These are phyloP conservation scores for Sebastes minor DNA, from an alignment of 2,797 vertebrate species.

Conservation along the genomic window DNA sequence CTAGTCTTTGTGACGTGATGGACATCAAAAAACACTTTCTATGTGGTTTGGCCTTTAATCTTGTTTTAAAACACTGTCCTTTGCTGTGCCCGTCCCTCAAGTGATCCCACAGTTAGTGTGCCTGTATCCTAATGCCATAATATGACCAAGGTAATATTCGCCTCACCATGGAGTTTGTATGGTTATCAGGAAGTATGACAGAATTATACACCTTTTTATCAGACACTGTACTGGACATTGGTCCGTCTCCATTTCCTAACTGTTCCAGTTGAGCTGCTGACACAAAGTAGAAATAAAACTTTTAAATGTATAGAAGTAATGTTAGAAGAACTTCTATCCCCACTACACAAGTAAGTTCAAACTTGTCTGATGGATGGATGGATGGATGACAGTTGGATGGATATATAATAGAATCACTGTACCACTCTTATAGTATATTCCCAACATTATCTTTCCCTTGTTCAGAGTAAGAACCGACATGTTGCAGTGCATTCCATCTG, in stretches of 20 bases:
- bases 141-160: background rate
- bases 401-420: background rate
- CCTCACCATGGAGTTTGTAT: background rate
- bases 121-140: background rate
- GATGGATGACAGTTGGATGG: background rate
- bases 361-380: background rate
- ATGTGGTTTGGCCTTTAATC: too few species aligned
- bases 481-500: conserved; percentile 47
- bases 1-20: too few species aligned
- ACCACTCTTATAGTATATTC: background rate
- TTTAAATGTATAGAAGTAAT: background rate
- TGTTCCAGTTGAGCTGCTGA: background rate
- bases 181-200: background rate
- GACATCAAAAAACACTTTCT: too few species aligned
- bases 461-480: conserved; percentile 36
- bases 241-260: background rate
- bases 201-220: background rate
- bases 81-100: background rate
- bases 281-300: background rate
- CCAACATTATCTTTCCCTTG: conserved; percentile 28
- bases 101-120: background rate
- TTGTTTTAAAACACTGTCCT: too few species aligned
- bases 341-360: background rate
- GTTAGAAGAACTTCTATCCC: background rate
- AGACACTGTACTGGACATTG: background rate